A percentile compares a stretch with the other conserved stretches of the same genome.
These are phyloP conservation scores for Spheniscus humboldti DNA, from an alignment of 2,797 vertebrate species.

Conservation along the genomic window DNA sequence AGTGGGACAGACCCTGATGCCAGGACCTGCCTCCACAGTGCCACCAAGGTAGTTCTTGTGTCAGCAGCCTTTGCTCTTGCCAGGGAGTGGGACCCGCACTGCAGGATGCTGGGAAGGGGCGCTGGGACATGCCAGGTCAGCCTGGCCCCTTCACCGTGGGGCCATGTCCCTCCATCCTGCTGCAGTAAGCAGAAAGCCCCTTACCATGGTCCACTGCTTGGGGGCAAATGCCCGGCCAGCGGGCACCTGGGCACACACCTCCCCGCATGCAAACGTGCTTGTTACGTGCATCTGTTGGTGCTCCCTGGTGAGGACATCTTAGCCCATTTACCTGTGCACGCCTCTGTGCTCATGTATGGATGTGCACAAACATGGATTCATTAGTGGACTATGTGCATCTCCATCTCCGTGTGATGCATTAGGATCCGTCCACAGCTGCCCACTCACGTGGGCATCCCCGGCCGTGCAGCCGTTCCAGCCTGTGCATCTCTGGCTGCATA, in stretches of 20 bases:
- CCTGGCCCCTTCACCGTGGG: not conserved
- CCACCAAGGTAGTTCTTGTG: accelerated
- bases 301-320: not conserved
- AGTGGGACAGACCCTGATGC: accelerated
- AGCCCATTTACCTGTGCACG: not conserved
- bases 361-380: accelerated
- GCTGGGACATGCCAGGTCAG: not conserved
- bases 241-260: not conserved
- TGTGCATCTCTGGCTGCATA: accelerated
- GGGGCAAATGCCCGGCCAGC: not conserved
- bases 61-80: not conserved
- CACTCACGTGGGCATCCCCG: accelerated
- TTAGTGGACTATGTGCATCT: not conserved
- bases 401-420: not conserved
- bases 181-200: not conserved
- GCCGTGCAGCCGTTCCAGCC: accelerated
- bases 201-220: accelerated
- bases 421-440: not conserved
- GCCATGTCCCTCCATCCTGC: not conserved
- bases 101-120: not conserved
- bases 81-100: accelerated
- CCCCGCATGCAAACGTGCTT: accelerated
- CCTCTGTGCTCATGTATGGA: accelerated
- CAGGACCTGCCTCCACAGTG: not conserved
- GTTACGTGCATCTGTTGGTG: not conserved